Base-by-base conservation (phyloP, 2,888 invertebrate species). In the Volucella bombylans region DNA sequence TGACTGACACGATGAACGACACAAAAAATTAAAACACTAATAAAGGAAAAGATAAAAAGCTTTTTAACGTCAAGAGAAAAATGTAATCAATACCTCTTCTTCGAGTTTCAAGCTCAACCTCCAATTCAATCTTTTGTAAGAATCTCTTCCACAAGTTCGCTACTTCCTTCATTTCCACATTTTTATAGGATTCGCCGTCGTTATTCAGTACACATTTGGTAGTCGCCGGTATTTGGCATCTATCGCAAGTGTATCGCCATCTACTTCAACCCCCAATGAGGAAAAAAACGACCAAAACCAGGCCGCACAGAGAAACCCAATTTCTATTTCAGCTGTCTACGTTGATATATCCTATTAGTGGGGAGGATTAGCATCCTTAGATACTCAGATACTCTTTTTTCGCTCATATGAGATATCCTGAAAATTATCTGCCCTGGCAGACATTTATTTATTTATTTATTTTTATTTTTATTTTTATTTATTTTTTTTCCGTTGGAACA, bases 261-360 rank as follows among this genome's bases (percentile, higher is more conserved):
- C 31, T 31, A 31, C 6, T 31, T 31, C 31, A 31, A 31, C 31
- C 31, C 31, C 1, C 31, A 31, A 6, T 31, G 31, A 6, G 6
- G 6, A 62, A 73, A 61, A 47, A 52, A 59, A 14, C 43, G 18
- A 31, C 47, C 49, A 50, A 62, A 23, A 23, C 23, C 23, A 23
- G 4, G 23, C 23, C 23, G 18, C 69, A 65, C 45, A 49, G 18
- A 64, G 50, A 76, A 82, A 61, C 23, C 55, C 77, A 72, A 67
- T 82, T 31, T 71, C 55, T 23, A 76, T 49, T 77, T 62, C 72
- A 47, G 61, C 82, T 73, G 82, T 64, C 82, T 78, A 62, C 50
- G 73, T 78, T 78, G 78, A 82, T 73, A 61, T 62, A 78, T 78
- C 73, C 78, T 72, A 82, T 82, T 82, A 78, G 67, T 67, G 45